A percentile compares a stretch with the other conserved stretches of the same genome.
phyloP scores from a whole-genome alignment of 1,140 invertebrate genomes.

The Dreissena polymorpha region DNA sequence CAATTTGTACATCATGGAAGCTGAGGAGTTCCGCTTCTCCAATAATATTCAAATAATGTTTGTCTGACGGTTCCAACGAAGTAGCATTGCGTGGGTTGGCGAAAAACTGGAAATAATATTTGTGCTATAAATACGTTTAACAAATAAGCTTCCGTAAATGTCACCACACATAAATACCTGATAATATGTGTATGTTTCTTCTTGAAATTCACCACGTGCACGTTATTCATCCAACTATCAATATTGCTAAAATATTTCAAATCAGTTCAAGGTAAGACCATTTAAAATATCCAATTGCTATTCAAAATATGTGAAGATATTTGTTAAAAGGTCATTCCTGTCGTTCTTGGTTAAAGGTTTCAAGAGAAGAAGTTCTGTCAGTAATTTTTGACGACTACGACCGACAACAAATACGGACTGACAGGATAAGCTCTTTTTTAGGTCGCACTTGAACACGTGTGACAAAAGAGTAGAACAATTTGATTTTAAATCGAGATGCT shows the following conservation, averaged over 20 bases:
- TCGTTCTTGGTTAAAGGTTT: neutral
- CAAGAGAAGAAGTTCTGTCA: no score
- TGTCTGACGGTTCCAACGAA: slow-evolving; percentile 12
- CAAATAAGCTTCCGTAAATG: neutral
- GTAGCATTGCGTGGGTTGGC: neutral
- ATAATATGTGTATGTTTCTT: neutral
- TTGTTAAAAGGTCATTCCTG: neutral
- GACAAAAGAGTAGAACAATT: neutral
- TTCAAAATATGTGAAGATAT: neutral
- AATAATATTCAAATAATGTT: slow-evolving; percentile 21
- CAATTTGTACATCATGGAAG: slow-evolving; percentile 34
- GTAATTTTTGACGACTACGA: neutral
- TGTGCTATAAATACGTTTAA: neutral
- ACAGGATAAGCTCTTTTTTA: no score
- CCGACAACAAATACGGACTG: neutral
- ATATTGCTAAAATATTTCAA: neutral
- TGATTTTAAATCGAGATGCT: neutral
- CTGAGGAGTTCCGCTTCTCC: slow-evolving; percentile 20
- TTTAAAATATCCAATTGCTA: no score
- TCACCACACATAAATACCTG: neutral
- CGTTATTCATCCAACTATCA: neutral
- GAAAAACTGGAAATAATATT: slow-evolving; percentile 11
- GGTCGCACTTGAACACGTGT: no score
- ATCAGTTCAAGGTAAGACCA: no score
- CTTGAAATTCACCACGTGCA: no score